These are phyloP conservation scores for Anser cygnoides DNA, from an alignment of 2,113 vertebrate species.

Conservation along the genomic window DNA sequence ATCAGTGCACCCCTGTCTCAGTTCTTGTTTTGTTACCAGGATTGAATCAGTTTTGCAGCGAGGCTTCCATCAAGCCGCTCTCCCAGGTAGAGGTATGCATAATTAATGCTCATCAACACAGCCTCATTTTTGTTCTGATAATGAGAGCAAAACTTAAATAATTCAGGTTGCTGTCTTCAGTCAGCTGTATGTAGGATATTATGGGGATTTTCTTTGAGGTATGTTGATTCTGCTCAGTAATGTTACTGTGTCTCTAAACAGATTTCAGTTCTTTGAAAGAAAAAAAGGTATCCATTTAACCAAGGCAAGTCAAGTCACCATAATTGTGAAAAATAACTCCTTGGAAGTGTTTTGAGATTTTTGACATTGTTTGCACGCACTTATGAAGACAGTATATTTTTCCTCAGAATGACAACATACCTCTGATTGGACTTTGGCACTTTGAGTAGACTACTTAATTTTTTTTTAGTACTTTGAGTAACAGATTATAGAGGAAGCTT, in stretches of 20 bases:
- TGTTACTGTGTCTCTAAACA: background rate
- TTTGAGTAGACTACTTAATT: background rate
- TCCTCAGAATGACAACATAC: background rate
- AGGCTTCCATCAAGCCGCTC: conserved; percentile 76
- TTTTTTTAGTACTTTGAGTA: background rate
- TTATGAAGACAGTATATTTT: background rate
- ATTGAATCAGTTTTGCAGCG: conserved; percentile 79
- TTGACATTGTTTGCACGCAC: background rate
- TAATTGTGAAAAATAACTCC: background rate
- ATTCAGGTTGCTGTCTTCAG: background rate
- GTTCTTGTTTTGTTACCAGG: conserved; percentile 80
- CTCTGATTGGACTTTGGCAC: background rate
- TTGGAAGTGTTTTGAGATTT: background rate
- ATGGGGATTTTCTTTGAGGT: background rate
- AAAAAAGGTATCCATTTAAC: background rate
- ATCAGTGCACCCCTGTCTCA: conserved; percentile 68
- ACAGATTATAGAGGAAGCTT: accelerated
- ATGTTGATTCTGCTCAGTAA: background rate
- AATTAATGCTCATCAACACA: conserved; percentile 76
- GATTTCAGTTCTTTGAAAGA: background rate
- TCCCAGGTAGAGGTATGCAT: conserved; percentile 79
- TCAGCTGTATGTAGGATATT: background rate
- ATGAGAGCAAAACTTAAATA: conserved; percentile 26
- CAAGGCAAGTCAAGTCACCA: background rate
- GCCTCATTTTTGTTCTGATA: conserved; percentile 72